phyloP scores from a whole-genome alignment of 2,888 invertebrate species.

The Mythimna albipuncta region DNA sequence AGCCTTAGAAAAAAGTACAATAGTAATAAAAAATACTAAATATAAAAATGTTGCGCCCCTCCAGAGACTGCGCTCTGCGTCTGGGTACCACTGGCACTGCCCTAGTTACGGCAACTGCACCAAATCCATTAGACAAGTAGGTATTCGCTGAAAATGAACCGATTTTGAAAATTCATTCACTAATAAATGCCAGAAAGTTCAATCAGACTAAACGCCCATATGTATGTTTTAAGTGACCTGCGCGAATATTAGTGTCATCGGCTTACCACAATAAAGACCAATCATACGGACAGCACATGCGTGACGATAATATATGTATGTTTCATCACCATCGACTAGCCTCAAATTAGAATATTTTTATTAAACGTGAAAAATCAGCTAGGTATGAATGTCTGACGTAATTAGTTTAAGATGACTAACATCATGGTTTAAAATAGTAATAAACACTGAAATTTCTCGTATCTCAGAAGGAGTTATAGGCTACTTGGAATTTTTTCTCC shows the following conservation, averaged over 20 bases:
- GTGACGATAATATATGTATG: conserved; percentile 18
- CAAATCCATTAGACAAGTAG: no score
- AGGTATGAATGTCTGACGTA: neutral
- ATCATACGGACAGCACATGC: conserved; percentile 28
- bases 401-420: neutral
- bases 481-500: neutral
- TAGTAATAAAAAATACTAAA: no score
- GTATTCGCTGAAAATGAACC: no score
- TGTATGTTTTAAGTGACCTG: neutral
- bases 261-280: conserved; percentile 13
- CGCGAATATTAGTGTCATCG: neutral
- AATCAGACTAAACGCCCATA: neutral
- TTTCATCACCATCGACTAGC: conserved; percentile 9
- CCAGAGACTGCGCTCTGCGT: no score
- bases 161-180: no score
- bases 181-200: no score
- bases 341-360: conserved; percentile 13
- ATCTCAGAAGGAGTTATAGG: no score
- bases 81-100: no score
- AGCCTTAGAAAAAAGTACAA: no score
- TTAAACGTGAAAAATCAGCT: neutral
- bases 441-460: no score
- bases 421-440: neutral
- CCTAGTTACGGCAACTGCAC: no score
- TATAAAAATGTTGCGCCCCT: no score